Evolutionary conservation across 1,140 invertebrate species (phyloP).

Genomic region (Catajapyx aquilonaris): DNA sequence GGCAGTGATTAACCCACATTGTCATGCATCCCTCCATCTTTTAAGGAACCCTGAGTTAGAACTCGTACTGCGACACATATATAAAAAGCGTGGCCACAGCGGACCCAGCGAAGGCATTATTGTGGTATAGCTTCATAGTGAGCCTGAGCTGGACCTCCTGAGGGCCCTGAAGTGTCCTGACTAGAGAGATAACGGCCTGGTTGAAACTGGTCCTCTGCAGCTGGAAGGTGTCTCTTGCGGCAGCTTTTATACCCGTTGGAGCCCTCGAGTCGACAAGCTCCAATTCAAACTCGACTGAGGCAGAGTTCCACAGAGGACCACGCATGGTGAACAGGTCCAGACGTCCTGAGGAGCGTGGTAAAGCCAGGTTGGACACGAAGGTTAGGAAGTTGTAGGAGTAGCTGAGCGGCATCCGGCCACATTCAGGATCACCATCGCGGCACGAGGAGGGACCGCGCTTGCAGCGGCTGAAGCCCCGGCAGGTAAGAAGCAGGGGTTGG

Average conservation of each 20-base stretch:
- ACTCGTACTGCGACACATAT: slow-evolving; percentile 63
- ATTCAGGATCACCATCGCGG: slow-evolving; percentile 38
- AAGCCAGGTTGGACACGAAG: slow-evolving; percentile 58
- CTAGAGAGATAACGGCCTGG: slow-evolving; percentile 49
- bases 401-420: slow-evolving; percentile 51
- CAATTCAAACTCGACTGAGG: slow-evolving; percentile 51
- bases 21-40: no score
- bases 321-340: slow-evolving; percentile 73
- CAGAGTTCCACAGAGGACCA: slow-evolving; percentile 41
- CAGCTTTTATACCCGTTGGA: slow-evolving; percentile 31
- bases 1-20: no score
- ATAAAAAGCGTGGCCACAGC: slow-evolving; percentile 66
- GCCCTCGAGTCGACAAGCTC: slow-evolving; percentile 38
- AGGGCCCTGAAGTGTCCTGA: slow-evolving; percentile 50
- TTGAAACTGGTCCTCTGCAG: slow-evolving; percentile 23
- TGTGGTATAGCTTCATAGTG: slow-evolving; percentile 60
- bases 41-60: no score
- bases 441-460: slow-evolving; percentile 44
- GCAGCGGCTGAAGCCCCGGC: slow-evolving; percentile 69
- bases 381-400: slow-evolving; percentile 82
- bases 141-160: slow-evolving; percentile 75
- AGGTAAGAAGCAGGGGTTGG: no score
- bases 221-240: slow-evolving; percentile 42
- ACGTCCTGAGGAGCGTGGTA: slow-evolving; percentile 38
- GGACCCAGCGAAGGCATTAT: slow-evolving; percentile 43